Percentiles rank a stretch among this genome's conserved stretches.
Evolutionary conservation across 2,113 vertebrate genomes (phyloP).

Genomic region (Nansenia antarctica): DNA sequence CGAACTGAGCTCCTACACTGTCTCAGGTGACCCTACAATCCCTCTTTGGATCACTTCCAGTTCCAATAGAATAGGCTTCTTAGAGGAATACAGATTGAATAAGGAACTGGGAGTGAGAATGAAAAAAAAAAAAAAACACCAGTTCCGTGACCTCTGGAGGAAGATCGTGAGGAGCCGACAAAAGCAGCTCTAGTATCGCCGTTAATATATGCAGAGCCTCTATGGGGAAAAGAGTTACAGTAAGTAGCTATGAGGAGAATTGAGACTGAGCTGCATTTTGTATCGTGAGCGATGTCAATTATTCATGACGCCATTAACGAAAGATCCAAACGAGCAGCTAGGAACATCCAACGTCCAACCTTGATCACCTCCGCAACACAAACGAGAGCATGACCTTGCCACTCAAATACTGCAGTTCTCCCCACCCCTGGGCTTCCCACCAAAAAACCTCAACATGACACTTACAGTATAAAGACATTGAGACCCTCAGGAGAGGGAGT

Average conservation of each 20-base stretch:
- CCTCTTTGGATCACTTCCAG: neutral
- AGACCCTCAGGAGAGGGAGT: neutral
- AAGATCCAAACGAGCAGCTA: conserved; percentile 64
- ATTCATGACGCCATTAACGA: too few species aligned
- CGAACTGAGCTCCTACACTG: neutral
- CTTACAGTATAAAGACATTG: neutral
- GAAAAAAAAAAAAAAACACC: neutral
- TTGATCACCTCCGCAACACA: conserved; percentile 46
- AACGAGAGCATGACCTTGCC: conserved; percentile 58
- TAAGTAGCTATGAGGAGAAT: too few species aligned
- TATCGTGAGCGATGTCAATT: too few species aligned
- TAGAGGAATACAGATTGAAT: conserved; percentile 2
- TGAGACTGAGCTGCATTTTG: too few species aligned
- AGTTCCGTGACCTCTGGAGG: conserved; percentile 59
- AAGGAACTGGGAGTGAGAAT: neutral
- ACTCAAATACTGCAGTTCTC: conserved; percentile 8
- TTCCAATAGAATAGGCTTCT: neutral
- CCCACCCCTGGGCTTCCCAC: neutral
- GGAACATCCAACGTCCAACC: conserved; percentile 37
- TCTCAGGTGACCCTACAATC: neutral
- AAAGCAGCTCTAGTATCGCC: too few species aligned
- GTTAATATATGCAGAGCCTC: too few species aligned
- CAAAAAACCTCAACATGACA: neutral
- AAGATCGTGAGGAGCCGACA: too few species aligned
- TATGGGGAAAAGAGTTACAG: too few species aligned